Evolutionary conservation across 2,113 vertebrate species (phyloP), one percentile per base, ranked within the genome.

Genomic region (Scomber colias): DNA sequence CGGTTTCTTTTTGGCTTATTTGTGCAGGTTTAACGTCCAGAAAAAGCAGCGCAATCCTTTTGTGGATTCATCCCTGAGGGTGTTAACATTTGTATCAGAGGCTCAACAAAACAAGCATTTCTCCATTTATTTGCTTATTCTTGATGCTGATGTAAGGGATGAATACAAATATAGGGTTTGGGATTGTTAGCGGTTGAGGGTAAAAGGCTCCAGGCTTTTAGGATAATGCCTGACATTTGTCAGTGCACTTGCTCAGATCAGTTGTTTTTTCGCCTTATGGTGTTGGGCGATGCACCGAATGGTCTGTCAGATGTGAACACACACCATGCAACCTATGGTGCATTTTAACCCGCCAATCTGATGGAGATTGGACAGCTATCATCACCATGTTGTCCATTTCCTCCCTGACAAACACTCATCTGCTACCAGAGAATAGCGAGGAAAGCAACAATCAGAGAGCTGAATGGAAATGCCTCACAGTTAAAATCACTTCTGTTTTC

Each of bases 71-170:
- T 8, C 35, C 35, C 35, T 35, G 7, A 19, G 40, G 59, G 3
- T 17, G 45, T 45, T 64, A 16, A 53, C 40, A 54, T 55, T 69
- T 45, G 21, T 67, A 44, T 30, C 31, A 13, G 14, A 60, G 59
- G n/a, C 45, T 45, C 57, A 75, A 50, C 31, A 59, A 65, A 80
- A 69, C 21, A 75, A 70, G 67, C 54, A 13, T 31, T 51, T 61
- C 68, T 46, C 27, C 3, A 50, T 64, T 65, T 11, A 53, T 77
- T 66, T 53, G 9, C 27, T 10, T 19, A 3, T 12, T n/a, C 6
- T 54, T n/a, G 30, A 57, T 60, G 65, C 62, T 50, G 79, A 71
- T 49, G 5, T 59, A 40, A 67, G 13, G 16, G 78, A 17, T 50
- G 13, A 12, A 48, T 35, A 17, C 14, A 45, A 27, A 63, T 55